Evolutionary conservation across 2,113 vertebrate species (phyloP).

Genomic region (Equus quagga): DNA sequence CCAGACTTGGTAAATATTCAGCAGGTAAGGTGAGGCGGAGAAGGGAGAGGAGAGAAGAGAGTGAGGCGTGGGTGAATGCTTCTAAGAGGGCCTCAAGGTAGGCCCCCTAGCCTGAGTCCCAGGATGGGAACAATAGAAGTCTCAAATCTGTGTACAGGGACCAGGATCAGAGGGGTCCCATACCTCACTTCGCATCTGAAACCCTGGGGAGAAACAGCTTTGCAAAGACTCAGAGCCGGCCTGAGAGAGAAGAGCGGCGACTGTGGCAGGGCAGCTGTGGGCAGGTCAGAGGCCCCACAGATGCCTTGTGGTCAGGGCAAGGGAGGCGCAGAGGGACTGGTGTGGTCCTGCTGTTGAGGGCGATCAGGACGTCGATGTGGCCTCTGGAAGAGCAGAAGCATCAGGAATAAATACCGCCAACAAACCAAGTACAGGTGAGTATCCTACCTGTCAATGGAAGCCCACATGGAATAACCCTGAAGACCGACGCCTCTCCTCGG

Average conservation of each 20-base stretch:
- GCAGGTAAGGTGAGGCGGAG: not conserved
- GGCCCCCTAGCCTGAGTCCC: not conserved
- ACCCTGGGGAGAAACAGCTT: not conserved
- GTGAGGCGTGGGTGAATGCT: accelerated
- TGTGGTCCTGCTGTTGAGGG: not conserved
- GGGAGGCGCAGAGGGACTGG: too few species aligned
- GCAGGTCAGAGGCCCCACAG: accelerated
- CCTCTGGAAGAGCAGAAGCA: not conserved
- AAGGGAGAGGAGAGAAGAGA: not conserved
- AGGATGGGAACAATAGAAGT: not conserved
- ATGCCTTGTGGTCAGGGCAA: too few species aligned
- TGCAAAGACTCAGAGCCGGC: not conserved
- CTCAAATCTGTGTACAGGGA: not conserved
- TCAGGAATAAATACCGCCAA: not conserved
- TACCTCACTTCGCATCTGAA: not conserved
- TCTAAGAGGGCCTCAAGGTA: not conserved
- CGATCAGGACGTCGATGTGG: accelerated
- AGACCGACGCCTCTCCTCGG: accelerated
- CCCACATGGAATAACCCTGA: accelerated
- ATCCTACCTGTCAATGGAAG: not conserved
- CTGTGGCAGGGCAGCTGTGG: not conserved
- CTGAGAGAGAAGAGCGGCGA: not conserved
- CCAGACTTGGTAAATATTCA: not conserved
- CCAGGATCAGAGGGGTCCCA: not conserved
- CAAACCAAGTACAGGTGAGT: not conserved